Evolutionary conservation across 1,140 invertebrate genomes (phyloP).

Genomic region (Arctopsyche grandis): DNA sequence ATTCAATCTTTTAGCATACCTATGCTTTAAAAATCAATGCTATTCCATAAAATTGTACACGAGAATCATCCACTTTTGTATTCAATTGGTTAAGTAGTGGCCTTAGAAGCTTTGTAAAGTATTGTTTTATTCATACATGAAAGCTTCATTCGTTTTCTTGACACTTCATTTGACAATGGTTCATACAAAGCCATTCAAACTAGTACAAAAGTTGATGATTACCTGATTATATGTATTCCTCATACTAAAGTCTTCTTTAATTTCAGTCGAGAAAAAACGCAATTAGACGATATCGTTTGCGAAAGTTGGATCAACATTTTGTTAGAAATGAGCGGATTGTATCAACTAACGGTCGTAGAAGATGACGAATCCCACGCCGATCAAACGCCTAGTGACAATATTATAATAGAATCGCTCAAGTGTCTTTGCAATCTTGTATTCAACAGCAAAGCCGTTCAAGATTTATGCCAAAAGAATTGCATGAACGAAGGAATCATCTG

Average conservation of each 20-base stretch:
- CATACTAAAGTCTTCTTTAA: constrained; percentile 9
- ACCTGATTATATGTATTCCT: neutral
- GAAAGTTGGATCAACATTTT: constrained; percentile 74
- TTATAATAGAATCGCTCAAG: constrained; percentile 81
- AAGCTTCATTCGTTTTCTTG: too few relatives aligned
- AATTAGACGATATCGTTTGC: constrained; percentile 76
- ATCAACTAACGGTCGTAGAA: constrained; percentile 58
- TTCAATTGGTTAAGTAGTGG: too few relatives aligned
- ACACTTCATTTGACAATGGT: too few relatives aligned
- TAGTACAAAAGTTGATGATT: neutral
- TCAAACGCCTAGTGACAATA: constrained; percentile 57
- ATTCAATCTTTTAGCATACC: neutral
- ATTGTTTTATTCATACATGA: too few relatives aligned
- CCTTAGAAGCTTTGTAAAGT: too few relatives aligned
- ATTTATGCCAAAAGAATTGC: constrained; percentile 75
- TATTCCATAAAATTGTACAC: too few relatives aligned
- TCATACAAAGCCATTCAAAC: neutral
- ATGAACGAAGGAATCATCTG: constrained; percentile 80
- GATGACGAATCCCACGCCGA: constrained; percentile 57
- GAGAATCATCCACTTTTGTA: too few relatives aligned
- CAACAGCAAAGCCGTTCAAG: constrained; percentile 78
- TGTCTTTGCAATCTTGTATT: constrained; percentile 90
- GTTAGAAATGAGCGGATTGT: constrained; percentile 72
- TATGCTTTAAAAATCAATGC: too few relatives aligned
- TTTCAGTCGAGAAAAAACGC: constrained; percentile 77